These are phyloP conservation scores for Phasianus colchicus DNA, from an alignment of 2,113 vertebrate genomes.

Conservation along the genomic window DNA sequence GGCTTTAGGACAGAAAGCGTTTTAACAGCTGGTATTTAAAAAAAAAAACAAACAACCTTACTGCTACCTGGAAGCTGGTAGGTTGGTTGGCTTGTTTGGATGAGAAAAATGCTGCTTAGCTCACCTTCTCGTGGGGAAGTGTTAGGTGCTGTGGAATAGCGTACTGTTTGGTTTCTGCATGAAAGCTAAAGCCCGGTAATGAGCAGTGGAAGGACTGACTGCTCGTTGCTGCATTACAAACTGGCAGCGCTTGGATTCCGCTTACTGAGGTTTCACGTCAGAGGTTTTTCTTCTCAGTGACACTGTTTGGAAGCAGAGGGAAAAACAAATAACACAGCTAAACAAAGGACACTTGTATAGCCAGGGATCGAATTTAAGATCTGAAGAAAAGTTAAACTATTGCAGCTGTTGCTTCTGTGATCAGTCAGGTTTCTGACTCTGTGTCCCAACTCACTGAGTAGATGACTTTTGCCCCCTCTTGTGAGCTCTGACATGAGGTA, in stretches of 20 bases:
- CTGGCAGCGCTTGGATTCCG: not conserved
- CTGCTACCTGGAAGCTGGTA: fast-evolving
- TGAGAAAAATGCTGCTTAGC: not conserved
- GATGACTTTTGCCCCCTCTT: fast-evolving
- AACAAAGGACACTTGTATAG: not conserved
- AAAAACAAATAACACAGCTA: not conserved
- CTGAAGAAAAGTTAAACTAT: not conserved
- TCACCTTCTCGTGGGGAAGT: not conserved
- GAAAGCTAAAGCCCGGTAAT: not conserved
- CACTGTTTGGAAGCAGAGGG: not conserved
- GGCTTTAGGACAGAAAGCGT: not conserved
- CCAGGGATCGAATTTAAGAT: not conserved
- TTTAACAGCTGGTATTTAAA: not conserved
- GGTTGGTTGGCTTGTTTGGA: not conserved
- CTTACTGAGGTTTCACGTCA: not conserved
- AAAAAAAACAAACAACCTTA: too few species aligned
- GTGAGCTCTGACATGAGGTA: not conserved
- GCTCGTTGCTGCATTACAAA: not conserved
- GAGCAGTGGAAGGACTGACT: not conserved
- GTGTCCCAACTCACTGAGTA: not conserved
- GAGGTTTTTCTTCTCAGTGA: not conserved
- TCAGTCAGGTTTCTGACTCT: not conserved
- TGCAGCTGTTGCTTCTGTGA: not conserved
- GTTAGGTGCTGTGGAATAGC: too few species aligned
- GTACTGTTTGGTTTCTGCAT: not conserved